phyloP scores from a whole-genome alignment of 2,113 vertebrate species.

The Corythoichthys haematopterus region DNA sequence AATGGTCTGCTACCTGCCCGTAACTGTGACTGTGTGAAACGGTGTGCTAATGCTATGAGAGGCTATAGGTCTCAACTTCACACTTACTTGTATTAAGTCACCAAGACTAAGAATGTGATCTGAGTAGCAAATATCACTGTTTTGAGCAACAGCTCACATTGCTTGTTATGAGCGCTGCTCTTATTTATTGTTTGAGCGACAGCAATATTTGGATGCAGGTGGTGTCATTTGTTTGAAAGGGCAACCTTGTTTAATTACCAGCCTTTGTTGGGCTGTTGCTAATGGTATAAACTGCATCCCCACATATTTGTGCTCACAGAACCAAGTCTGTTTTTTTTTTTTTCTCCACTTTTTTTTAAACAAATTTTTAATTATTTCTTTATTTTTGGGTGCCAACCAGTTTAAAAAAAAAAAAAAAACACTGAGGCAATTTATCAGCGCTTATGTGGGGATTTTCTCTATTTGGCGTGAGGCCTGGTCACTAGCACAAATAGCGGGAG shows the following conservation, averaged over 20 bases:
- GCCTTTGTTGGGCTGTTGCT: neutral
- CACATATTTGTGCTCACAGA: no score
- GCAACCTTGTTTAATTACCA: slow-evolving; percentile 21
- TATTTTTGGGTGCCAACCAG: no score
- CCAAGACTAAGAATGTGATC: slow-evolving; percentile 63
- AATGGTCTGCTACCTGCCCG: slow-evolving; percentile 15
- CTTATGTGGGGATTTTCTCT: no score
- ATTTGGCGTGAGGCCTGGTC: no score
- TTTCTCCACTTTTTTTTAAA: no score
- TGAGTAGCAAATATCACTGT: slow-evolving; percentile 65
- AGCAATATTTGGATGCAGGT: slow-evolving; percentile 10
- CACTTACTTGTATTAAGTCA: slow-evolving; percentile 37
- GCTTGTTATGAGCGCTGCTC: slow-evolving; percentile 28
- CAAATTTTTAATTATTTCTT: no score
- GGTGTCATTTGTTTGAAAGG: slow-evolving; percentile 42
- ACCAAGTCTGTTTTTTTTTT: no score
- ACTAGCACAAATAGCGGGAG: no score
- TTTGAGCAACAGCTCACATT: slow-evolving; percentile 26
- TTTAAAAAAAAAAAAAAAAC: no score
- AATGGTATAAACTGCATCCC: no score
- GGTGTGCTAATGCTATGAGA: slow-evolving; percentile 18
- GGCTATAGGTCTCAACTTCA: slow-evolving; percentile 19
- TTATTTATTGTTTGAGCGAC: slow-evolving; percentile 60
- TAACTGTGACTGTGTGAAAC: neutral
- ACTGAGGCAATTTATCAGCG: no score